Evolutionary conservation across 1,140 invertebrate species (phyloP).

Genomic region (Liolophura sinensis): DNA sequence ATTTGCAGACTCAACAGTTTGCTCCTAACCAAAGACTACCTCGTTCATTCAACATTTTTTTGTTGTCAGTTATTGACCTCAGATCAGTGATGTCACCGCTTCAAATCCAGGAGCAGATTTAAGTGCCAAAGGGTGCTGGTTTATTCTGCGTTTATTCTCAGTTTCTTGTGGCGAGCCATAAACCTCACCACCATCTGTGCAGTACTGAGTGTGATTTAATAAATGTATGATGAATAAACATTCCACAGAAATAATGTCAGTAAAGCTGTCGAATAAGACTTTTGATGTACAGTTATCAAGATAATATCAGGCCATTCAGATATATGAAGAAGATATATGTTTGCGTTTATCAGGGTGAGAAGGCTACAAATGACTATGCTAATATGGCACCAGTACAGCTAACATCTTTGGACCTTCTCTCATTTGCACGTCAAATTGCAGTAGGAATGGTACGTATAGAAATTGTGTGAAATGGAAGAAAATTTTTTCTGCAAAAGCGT

Average conservation of each 20-base stretch:
- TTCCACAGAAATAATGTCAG: neutral
- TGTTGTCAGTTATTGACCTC: no score
- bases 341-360: slow-evolving; percentile 17
- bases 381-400: slow-evolving; percentile 33
- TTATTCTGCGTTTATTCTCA: no score
- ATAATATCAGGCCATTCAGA: neutral
- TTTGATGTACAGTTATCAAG: neutral
- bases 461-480: slow-evolving; percentile 3
- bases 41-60: no score
- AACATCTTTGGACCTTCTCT: slow-evolving; percentile 37
- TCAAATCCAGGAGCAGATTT: no score
- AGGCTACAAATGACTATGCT: slow-evolving; percentile 19
- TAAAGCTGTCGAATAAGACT: neutral
- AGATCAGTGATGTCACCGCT: no score
- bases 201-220: no score
- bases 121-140: no score
- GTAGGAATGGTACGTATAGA: slow-evolving; percentile 47
- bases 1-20: no score
- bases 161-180: no score
- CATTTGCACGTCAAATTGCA: slow-evolving; percentile 48
- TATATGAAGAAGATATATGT: neutral
- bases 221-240: no score
- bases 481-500: neutral
- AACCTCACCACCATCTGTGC: neutral
- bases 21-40: no score